Base-by-base conservation (phyloP, 1,140 invertebrate species). In the Apis dorsata region DNA sequence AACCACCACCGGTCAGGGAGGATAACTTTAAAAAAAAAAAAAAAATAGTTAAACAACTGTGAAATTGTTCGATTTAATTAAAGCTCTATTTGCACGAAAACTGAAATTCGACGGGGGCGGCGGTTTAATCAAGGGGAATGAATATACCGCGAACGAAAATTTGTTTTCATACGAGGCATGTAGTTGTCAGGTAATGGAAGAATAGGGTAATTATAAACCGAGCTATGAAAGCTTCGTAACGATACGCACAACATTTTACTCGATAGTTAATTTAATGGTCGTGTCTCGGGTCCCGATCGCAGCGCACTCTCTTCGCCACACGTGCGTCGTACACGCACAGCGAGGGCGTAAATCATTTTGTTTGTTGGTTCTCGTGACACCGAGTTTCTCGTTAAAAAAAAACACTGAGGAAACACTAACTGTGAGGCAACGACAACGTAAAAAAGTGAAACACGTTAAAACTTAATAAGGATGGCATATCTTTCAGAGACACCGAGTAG, bases 401-500 rank as follows among this genome's bases (percentile, higher is more conserved):
- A 85, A 91, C 89, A 91, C 81, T 85, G 86, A 91, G 51, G 88
- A 91, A 53, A 86, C 88, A 91, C 88, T 91, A 90, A 91, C 85
- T 91, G 91, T 90, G 89, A 89, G 87, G 86, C 88, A 63, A 90
- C 88, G 91, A 90, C 80, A 92, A 92, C 87, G 89, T 84, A 92
- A 92, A 91, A 90, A 91, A 90, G 85, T 85, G 82, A 88, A 59
- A 81, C 60, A 88, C 66, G 89, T 89, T 87, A 91, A 91, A 91
- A 91, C 90, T 88, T 90, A 90, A 90, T 79, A 90, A 90, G 89
- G 88, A 87, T 89, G 90, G 91, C 88, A 87, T 87, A 92, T 90
- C 87, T 91, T 34, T 90, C 87, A 92, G 90, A 92, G 90, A 93
- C 91, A 93, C 92, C 91, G 91, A 93, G 86, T 92, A 92, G 92